A percentile compares a stretch with the other conserved stretches of the same genome.
These are phyloP conservation scores for Ormyrus pomaceus DNA, from an alignment of 2,888 invertebrate species.

Conservation along the genomic window DNA sequence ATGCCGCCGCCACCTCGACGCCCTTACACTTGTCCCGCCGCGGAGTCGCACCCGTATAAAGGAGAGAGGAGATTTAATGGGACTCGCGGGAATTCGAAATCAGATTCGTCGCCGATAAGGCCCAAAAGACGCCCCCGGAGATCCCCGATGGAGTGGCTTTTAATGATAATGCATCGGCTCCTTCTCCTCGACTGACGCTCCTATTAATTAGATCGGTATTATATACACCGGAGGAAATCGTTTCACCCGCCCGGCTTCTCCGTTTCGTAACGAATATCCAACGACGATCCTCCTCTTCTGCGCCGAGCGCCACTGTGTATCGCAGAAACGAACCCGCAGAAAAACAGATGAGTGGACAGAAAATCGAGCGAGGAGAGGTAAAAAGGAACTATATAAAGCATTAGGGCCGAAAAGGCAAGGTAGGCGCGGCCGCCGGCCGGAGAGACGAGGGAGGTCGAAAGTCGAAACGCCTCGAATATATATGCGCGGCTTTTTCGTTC, in stretches of 20 bases:
- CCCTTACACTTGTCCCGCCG: conserved; percentile 67
- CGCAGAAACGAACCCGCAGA: too few species aligned
- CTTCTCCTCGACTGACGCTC: too few species aligned
- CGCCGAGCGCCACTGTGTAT: too few species aligned
- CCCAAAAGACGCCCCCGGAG: neutral
- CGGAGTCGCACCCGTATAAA: conserved; percentile 32
- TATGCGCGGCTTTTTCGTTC: neutral
- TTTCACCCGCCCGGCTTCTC: too few species aligned
- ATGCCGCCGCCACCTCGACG: conserved; percentile 63
- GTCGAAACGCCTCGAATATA: conserved; percentile 64
- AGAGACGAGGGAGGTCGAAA: conserved; percentile 60
- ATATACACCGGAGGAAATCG: too few species aligned
- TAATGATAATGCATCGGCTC: conserved; percentile 39
- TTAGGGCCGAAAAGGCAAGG: too few species aligned
- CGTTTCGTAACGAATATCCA: too few species aligned
- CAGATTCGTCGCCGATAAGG: conserved; percentile 49
- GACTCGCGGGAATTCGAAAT: conserved; percentile 32
- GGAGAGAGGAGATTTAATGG: conserved; percentile 38
- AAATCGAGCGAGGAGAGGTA: too few species aligned
- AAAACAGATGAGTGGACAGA: too few species aligned
- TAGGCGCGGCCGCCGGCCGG: neutral
- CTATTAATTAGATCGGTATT: too few species aligned
- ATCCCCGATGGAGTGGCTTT: neutral
- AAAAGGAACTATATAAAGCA: too few species aligned
- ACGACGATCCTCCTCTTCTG: too few species aligned